Base-by-base conservation (phyloP, 2,888 invertebrate genomes). In the Agrypnus murinus region DNA sequence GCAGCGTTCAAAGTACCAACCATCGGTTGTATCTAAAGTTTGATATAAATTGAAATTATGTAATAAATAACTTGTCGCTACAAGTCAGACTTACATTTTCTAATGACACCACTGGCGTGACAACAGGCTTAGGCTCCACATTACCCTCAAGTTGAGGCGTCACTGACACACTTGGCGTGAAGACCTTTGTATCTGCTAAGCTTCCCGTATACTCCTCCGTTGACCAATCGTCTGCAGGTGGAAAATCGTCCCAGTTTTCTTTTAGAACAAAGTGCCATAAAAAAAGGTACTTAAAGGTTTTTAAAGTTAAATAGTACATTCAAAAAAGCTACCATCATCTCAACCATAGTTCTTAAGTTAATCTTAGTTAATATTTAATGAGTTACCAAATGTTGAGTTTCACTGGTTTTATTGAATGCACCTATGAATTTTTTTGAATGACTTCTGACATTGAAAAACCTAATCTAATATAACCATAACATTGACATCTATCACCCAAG, bases 181-280 rank as follows among this genome's bases (percentile, higher is more conserved):
- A 95, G 68, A 98, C 97, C 88, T 97, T 97, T 55, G 95, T 96
- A 84, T 98, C 97, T 74, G 95, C 94, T 72, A 97, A 89, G 77
- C 96, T 96, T 63, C 97, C 97, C 43, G 96, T 95, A 89, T 97
- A 98, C 84, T 97, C 97, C 86, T 97, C 97, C 81, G 85, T 82
- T 88, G 83, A 90, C 91, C 92, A 92, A 72, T 88, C 88, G 76
- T 88, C 88, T 34, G 86, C 77, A n/a, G 82, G 83, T 0, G 84
- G 85, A 73, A 84, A 84, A 53, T 86, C 86, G 86, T 94, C 95
- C 95, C 93, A 96, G 85, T 94, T 94, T 82, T 92, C 92, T 80
- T 77, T 77, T 73, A 10, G 50, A 69, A 69, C 10, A 45, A n/a
- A 50, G 43, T 3, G 2, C 6, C 31, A 6, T 12, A 43, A 60